Evolutionary conservation across 2,888 invertebrate genomes (phyloP).

Genomic region (Conistra vaccinii): DNA sequence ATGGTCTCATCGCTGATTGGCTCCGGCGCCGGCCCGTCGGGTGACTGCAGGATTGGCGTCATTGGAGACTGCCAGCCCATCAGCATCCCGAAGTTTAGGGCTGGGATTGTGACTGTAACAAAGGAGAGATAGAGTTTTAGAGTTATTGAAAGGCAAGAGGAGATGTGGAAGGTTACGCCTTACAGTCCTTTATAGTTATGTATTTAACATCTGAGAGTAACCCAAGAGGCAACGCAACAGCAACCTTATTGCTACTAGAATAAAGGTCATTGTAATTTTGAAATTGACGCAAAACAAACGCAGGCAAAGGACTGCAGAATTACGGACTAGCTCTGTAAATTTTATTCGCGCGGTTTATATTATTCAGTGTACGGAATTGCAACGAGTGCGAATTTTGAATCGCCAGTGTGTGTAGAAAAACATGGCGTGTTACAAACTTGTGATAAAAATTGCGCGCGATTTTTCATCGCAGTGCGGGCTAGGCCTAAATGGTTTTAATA

Average conservation of each 20-base stretch:
- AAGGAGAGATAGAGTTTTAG: constrained; percentile 22
- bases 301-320: background rate
- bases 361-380: too few relatives aligned
- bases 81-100: constrained; percentile 90
- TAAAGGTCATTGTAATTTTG: background rate
- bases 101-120: constrained; percentile 88
- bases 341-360: too few relatives aligned
- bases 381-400: too few relatives aligned
- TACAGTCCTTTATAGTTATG: background rate
- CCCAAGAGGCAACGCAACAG: background rate
- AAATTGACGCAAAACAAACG: background rate
- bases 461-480: too few relatives aligned
- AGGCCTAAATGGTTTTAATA: too few relatives aligned
- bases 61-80: constrained; percentile 91
- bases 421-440: too few relatives aligned
- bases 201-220: background rate
- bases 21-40: constrained; percentile 85
- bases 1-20: constrained; percentile 87
- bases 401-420: too few relatives aligned
- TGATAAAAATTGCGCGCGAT: too few relatives aligned
- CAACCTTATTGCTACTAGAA: background rate
- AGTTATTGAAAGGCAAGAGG: too few relatives aligned
- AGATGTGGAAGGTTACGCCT: background rate
- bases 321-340: too few relatives aligned
- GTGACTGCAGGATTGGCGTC: constrained; percentile 87